Percentiles rank a stretch among this genome's conserved stretches.
Evolutionary conservation across 2,888 invertebrate genomes (phyloP).

Genomic region (Dicyrtomina minuta): DNA sequence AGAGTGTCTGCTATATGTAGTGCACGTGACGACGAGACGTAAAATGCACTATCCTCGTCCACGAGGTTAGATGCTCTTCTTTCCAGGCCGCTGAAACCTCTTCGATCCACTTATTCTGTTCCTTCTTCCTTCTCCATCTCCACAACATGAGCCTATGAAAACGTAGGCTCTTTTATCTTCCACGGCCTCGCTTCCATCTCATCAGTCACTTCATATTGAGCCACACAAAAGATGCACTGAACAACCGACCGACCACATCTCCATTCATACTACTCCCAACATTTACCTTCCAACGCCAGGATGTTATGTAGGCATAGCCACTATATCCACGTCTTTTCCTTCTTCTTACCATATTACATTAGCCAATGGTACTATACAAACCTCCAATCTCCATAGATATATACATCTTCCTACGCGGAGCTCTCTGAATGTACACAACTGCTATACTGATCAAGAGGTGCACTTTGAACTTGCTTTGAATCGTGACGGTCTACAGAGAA

Average conservation of each 20-base stretch:
- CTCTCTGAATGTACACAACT: no score
- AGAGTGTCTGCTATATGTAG: no score
- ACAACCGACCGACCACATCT: neutral
- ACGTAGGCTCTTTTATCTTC: slow-evolving; percentile 7
- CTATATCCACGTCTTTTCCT: neutral
- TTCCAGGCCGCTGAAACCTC: neutral
- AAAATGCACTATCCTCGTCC: no score
- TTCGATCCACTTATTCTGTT: neutral
- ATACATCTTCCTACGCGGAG: no score
- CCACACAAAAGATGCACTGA: neutral
- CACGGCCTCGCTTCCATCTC: slow-evolving; percentile 1
- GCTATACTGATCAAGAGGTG: no score
- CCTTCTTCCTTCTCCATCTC: neutral
- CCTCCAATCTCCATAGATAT: neutral
- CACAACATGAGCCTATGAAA: neutral
- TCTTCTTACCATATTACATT: no score
- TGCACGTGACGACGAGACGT: no score
- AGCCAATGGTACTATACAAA: no score
- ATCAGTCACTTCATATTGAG: neutral
- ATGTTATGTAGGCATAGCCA: neutral
- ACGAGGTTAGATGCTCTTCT: no score
- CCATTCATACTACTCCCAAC: neutral
- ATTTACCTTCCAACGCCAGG: neutral
- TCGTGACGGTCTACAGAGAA: no score
- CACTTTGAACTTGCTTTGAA: no score